A percentile compares a stretch with the other conserved stretches of the same genome.
phyloP scores from a whole-genome alignment of 1,140 invertebrate species.

The Trachymyrmex septentrionalis region DNA sequence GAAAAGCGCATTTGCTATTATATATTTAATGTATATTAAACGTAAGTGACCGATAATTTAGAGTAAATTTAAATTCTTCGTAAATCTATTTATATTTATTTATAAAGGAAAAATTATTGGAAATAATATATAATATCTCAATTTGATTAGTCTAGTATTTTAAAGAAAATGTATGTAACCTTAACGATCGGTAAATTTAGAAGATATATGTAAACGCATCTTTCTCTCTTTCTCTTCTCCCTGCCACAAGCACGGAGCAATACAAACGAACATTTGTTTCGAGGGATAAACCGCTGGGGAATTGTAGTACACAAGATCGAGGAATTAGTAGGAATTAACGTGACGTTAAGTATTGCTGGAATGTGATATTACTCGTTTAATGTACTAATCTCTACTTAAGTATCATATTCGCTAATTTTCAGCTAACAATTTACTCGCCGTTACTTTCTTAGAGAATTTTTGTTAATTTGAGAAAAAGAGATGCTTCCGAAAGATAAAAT shows the following conservation, averaged over 20 bases:
- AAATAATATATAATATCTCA: neutral
- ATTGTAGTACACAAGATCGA: conserved; percentile 27
- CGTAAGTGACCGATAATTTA: neutral
- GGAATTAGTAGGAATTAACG: conserved; percentile 39
- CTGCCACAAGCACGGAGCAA: conserved; percentile 1
- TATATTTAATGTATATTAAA: neutral
- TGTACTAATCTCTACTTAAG: neutral
- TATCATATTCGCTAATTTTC: neutral
- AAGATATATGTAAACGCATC: conserved; percentile 18
- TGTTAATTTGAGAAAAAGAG: neutral
- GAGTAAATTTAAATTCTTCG: neutral
- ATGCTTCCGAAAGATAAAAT: neutral
- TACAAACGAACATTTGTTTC: conserved; percentile 23
- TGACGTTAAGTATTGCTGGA: conserved; percentile 22
- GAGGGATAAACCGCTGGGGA: conserved; percentile 28
- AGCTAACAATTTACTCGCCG: neutral
- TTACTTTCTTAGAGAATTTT: neutral
- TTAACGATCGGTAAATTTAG: conserved; percentile 31
- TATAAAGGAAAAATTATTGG: neutral
- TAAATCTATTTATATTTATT: neutral
- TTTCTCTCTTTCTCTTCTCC: neutral
- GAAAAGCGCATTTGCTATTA: neutral
- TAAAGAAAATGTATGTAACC: neutral
- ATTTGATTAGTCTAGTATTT: conserved; percentile 5
- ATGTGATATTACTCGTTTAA: conserved; percentile 7